Conservation (phyloP, 64 coral and sea anemone species). For the Stichodactyla helianthus region DNA sequence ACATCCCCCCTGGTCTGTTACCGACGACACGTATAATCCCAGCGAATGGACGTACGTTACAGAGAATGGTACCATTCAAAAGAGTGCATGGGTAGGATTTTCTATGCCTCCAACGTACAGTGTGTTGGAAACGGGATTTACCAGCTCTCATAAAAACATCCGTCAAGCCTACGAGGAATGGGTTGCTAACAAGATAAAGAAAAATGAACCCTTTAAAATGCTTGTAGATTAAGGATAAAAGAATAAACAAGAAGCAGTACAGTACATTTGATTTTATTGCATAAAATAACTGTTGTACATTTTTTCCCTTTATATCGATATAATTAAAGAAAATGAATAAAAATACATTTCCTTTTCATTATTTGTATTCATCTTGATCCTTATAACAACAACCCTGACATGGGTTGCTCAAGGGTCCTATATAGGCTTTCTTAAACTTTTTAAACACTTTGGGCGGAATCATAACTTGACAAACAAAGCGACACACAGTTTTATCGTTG, state of each 20-base stretch:
- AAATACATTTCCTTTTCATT: too few species aligned
- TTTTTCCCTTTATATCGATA: too few species aligned
- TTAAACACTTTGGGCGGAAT: neutral
- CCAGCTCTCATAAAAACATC: neutral
- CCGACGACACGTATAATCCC: neutral
- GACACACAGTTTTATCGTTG: too few species aligned
- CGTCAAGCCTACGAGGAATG: constrained; percentile 15
- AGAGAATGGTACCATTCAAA: neutral
- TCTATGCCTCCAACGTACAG: neutral
- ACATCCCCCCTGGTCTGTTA: neutral
- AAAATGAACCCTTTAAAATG: constrained; percentile 4
- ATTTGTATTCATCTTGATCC: too few species aligned
- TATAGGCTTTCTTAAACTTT: neutral
- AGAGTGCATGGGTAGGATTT: neutral
- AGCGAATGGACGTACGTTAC: neutral
- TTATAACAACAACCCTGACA: too few species aligned
- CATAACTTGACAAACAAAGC: too few species aligned
- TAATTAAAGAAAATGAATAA: too few species aligned
- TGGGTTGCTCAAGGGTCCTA: too few species aligned
- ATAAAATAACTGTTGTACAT: too few species aligned
- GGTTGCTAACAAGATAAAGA: neutral
- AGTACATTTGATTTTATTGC: too few species aligned
- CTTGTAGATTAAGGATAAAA: neutral
- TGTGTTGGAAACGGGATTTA: constrained; percentile 5
- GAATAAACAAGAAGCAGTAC: neutral